These are phyloP conservation scores for Trissolcus basalis DNA, from an alignment of 1,140 invertebrate species.

Conservation along the genomic window DNA sequence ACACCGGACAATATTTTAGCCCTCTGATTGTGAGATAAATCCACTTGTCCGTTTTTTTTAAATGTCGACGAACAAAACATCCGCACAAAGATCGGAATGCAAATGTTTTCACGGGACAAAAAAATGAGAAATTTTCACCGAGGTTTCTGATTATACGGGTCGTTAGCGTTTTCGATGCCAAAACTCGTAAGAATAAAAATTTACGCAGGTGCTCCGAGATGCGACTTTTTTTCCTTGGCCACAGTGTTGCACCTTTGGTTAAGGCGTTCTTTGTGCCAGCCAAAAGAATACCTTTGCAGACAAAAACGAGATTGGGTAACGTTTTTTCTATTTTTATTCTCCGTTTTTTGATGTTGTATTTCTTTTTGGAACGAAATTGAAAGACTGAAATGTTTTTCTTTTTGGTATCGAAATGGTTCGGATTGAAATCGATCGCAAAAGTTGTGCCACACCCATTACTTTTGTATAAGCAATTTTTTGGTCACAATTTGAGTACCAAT, in stretches of 20 bases:
- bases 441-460: too few relatives aligned
- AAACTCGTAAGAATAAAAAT: constrained; percentile 20
- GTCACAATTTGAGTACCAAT: too few relatives aligned
- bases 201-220: constrained; percentile 33
- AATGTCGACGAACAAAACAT: constrained; percentile 6
- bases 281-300: constrained; percentile 2
- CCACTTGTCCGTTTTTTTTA: constrained; percentile 30
- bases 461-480: too few relatives aligned
- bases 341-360: too few relatives aligned
- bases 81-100: constrained; percentile 21
- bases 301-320: too few relatives aligned
- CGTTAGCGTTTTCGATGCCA: constrained; percentile 35
- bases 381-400: too few relatives aligned
- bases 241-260: constrained; percentile 10
- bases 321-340: not conserved
- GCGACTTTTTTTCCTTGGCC: constrained; percentile 7
- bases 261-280: constrained; percentile 11
- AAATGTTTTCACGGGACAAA: constrained; percentile 25
- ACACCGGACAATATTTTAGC: constrained; percentile 30
- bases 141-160: constrained; percentile 43
- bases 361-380: too few relatives aligned
- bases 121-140: constrained; percentile 39
- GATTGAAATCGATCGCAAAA: too few relatives aligned
- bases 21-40: constrained; percentile 37
- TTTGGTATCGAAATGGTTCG: too few relatives aligned